These are phyloP conservation scores for Apotomis betuletana DNA, from an alignment of 2,888 invertebrate genomes.

Conservation along the genomic window DNA sequence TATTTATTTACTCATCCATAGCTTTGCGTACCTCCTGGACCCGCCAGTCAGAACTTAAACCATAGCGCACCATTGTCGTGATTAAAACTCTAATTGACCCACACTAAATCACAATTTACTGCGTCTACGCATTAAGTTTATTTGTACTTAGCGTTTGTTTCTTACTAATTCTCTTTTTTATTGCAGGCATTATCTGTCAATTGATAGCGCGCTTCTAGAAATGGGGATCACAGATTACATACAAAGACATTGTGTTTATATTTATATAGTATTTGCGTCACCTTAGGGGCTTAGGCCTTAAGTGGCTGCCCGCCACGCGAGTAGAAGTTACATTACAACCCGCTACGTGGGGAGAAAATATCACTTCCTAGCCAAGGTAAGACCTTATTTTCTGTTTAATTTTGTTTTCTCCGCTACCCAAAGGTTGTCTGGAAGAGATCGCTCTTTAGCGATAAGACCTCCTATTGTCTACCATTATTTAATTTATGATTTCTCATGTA, in stretches of 20 bases:
- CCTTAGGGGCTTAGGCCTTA: no score
- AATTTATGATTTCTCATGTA: no score
- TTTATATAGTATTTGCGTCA: background rate
- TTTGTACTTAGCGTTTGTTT: conserved; percentile 47
- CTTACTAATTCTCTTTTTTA: conserved; percentile 36
- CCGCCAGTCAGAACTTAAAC: conserved; percentile 73
- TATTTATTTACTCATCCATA: background rate
- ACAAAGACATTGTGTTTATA: background rate
- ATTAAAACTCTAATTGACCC: conserved; percentile 82
- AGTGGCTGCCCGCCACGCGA: no score
- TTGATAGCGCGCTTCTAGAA: conserved; percentile 9
- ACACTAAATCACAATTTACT: conserved; percentile 81
- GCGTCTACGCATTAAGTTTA: conserved; percentile 61
- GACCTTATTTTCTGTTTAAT: no score
- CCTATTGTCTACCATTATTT: no score
- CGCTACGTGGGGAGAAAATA: no score
- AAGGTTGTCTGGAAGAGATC: no score
- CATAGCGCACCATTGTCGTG: conserved; percentile 80
- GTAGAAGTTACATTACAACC: no score
- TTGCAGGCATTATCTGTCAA: conserved; percentile 19
- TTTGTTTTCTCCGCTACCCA: no score
- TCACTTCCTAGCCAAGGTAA: no score
- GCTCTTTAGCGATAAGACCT: no score
- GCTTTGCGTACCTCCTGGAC: conserved; percentile 43
- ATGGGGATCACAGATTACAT: background rate